Base-by-base conservation (phyloP, 2,797 vertebrate species). In the Ateles fusciceps region DNA sequence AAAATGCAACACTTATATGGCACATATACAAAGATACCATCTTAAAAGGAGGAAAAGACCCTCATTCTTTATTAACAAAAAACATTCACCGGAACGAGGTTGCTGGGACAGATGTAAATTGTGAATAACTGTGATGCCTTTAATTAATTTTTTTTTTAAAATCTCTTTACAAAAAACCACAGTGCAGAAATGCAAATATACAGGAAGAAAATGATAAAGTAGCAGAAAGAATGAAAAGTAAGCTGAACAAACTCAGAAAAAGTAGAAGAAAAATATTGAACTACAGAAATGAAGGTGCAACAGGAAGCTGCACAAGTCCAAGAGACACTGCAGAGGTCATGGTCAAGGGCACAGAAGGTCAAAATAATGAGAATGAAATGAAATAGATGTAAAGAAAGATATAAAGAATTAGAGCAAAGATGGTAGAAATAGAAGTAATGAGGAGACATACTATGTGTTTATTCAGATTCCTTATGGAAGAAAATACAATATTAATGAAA, bases 401-500 rank as follows among this genome's bases (percentile, higher is more conserved):
- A 24, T 28, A 50, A 79, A 44, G 28, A 28, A 39, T 74, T 9
- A 5, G 26, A 71, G 55, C 57, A 5, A 94, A 81, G 48, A 68
- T 50, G 61, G 42, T 55, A 72, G 52, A 88, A 59, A 50, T 13
- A 21, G 39, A 68, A 81, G 52, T 44, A 39, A 75, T 39, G 87
- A 10, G 8, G 74, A 71, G n/a, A 28, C 26, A 4, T 21, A 46
- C 33, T 33, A 5, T 89, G 33, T 76, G 17, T 76, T 89, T 85
- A 72, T 94, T 84, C 84, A n/a, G 86, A 75, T 79, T 79, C 59
- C 30, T 68, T 86, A 48, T 80, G 74, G 61, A 96, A 91, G 74
- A 85, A 96, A 96, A 91, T 36, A 85, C 22, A 28, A 24, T 55
- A 52, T 36, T 80, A 89, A 85, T 93, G 36, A 91, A 94, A 50